Evolutionary conservation across 1,140 invertebrate genomes (phyloP), one percentile per base, ranked within the genome.

Genomic region (Zophobas atratus): DNA sequence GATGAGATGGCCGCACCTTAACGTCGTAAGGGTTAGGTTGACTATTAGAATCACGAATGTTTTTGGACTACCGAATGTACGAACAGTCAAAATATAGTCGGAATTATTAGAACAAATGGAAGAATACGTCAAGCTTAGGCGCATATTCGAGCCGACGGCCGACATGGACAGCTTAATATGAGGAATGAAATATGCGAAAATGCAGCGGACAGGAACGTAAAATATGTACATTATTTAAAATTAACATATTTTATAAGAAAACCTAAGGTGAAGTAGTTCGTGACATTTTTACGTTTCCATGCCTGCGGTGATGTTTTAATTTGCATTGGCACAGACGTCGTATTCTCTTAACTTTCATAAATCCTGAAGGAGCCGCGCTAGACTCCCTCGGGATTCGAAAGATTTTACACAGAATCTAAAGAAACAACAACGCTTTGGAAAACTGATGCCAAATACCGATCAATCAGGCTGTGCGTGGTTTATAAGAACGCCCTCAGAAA

Each of bases 41-140:
- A 6, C 56, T 36, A 60, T 60, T 60, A 60, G 5, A 60, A 60
- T 60, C 56, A 36, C 56, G 3, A 60, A 36, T 35, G 34, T 3
- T 60, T n/a, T 6, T 8, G 8, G 1, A 60, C 6, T 60, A 60
- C 56, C 33, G 35, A 60, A 8, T 8, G 36, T 60, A 33, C 8
- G 8, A 33, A 46, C 6, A 46, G 6, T 46, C 43, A 46, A 43
- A 67, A 67, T 67, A 67, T 67, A 5, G 60, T 43, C 3, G 39
- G 20, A 41, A 67, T 67, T 67, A 67, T 67, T 67, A 67, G 38
- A 43, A 67, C 60, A 43, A 39, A 48, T 41, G 60, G 43, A 48
- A 36, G 60, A n/a, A 67, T 67, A 67, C 33, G 60, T 67, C 39
- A 67, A 41, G 60, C 56, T 60, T 60, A 46, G 43, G 8, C 20